Base-by-base conservation (phyloP, 2,797 vertebrate species). In the Microctenopoma lineatum region DNA sequence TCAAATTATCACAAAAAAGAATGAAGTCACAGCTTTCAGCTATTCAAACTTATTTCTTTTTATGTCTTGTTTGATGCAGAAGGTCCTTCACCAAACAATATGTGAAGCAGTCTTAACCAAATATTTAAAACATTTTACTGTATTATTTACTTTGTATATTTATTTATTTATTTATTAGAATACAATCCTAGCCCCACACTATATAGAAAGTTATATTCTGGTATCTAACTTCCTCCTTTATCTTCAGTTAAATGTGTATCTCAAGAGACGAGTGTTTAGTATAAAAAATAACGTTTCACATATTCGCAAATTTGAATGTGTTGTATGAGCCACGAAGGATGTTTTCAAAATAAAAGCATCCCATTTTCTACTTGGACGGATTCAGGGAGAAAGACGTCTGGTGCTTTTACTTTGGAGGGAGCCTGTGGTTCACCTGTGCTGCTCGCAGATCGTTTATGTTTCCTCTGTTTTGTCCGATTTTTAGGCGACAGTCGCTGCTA, bases 401-500 rank as follows among this genome's bases (percentile, higher is more conserved):
- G 13, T 41, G 45, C 54, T 59, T 75, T 75, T 68, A 75, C 36
- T 80, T 68, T 68, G 62, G 21, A 13, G 21, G 1, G 29, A 45
- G 4, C 0, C 8, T 41, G 10, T 38, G 3, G 11, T 32, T 16
- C 16, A 46, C 25, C 9, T 16, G 39, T 15, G 1, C 41, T 8
- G 1, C 21, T 21, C 21, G 10, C 5, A 16, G 32, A 15, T 21
- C 11, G 15, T 9, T 18, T 0, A 5, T 15, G 27, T 44, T 4
- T 12, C 5, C 3, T 4, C 2, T 11, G 13, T 7, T 5, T 48
- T 48, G 7, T 12, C 3, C 0, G 3, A 9, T 38, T 12, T 1
- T 11, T 11, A 10, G 10, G 3, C 36, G 3, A 38, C 36, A 12
- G 3, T 38, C 11, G 3, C 13, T 1, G 4, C 0, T 0, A 1